phyloP scores from a whole-genome alignment of 1,140 invertebrate species.

The Orchestia grillus region DNA sequence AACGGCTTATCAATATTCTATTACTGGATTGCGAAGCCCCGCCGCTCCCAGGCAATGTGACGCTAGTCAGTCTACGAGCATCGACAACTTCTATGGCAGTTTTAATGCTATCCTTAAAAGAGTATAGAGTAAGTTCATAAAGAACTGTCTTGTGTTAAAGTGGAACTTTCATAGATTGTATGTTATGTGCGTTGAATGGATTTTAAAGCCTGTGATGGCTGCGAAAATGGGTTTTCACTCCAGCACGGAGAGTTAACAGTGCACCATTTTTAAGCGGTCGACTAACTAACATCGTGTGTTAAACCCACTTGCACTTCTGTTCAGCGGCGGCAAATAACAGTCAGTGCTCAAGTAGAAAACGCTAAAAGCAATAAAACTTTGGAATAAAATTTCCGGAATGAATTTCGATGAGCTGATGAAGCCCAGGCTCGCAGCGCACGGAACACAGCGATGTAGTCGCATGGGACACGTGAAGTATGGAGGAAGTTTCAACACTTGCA shows the following conservation, averaged over 20 bases:
- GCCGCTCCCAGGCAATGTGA: not conserved
- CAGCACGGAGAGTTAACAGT: not conserved
- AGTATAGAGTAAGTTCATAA: not conserved
- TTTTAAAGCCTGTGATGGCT: not conserved
- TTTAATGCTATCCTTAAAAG: slow-evolving; percentile 20
- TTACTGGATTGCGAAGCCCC: not conserved
- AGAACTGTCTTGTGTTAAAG: not conserved
- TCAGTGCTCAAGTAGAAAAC: no score
- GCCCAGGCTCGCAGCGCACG: no score
- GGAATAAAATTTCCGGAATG: no score
- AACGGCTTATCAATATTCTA: slow-evolving; percentile 18
- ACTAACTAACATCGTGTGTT: not conserved
- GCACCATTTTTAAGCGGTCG: not conserved
- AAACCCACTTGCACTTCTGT: not conserved
- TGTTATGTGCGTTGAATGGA: not conserved
- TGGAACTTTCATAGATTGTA: not conserved
- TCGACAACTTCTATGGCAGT: slow-evolving; percentile 42
- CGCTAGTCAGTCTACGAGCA: not conserved
- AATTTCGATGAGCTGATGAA: no score
- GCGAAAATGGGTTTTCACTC: not conserved
- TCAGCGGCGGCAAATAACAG: not conserved
- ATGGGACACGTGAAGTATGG: no score
- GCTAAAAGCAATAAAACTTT: no score
- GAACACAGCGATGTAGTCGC: no score
- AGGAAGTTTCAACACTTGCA: no score